Base-by-base conservation (phyloP, 2,888 invertebrate genomes). In the Trachelus stipa region DNA sequence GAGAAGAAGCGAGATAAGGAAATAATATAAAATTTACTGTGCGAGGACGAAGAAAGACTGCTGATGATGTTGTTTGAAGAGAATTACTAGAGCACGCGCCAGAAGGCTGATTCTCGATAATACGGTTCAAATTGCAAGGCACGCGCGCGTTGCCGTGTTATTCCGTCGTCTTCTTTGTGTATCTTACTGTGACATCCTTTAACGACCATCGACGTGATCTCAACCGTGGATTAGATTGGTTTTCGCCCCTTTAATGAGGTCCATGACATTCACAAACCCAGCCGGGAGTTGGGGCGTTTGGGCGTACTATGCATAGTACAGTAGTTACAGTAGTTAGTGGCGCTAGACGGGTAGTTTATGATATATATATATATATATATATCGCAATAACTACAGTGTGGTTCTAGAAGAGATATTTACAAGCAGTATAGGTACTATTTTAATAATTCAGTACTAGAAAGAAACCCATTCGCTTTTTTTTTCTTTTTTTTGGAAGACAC, bases 401-500 rank as follows among this genome's bases (percentile, higher is more conserved):
- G 83, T 82, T 86, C 86, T 85, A 86, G 77, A 83, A 81, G 80
- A 83, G 80, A 83, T 89, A 90, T 90, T 88, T 90, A 90, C 90
- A 90, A 89, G 90, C 90, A 90, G 92, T 93, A 93, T 35, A 71
- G 74, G 71, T 77, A 77, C 77, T 75, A 75, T 78, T 68, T 56
- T 68, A 75, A 81, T 81, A 78, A 80, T 79, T 74, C 78, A 75
- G 79, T 83, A 81, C 83, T 82, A 82, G 83, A 83, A 79, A 81
- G 76, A 85, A 83, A 84, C 74, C 79, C 81, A 79, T 83, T 86
- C 81, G 80, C 75, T 79, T 88, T 89, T 91, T 92, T 93, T 93
- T 93, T 34, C 93, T 92, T 93, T 93, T 93, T 93, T 93, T 94
- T 94, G 94, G 94, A 94, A 94, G 94, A 94, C 96, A 96, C 96